Evolutionary conservation across 1,140 invertebrate genomes (phyloP), one percentile per base, ranked within the genome.

Genomic region (Calliopsis andreniformis): DNA sequence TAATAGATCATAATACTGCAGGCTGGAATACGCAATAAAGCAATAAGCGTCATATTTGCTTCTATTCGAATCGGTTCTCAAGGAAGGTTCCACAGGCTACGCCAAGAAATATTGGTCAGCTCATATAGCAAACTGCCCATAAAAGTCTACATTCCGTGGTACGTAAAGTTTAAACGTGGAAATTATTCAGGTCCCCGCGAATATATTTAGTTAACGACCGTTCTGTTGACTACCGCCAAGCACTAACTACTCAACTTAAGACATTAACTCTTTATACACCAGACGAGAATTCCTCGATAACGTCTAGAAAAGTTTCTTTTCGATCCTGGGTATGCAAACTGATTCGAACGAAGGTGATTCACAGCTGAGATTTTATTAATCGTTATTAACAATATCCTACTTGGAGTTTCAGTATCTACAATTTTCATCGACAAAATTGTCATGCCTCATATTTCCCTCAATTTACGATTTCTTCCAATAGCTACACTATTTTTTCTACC

Each of bases 191-290:
- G 28, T 55, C 61, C 7, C n/a, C 1, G 49, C 49, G 70, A 66
- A 64, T 73, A 73, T 73, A 73, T 73, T 73, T 73, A 53, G 35
- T 23, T 66, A 73, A 73, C 70, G 70, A 66, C 49, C 49, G 35
- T 32, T 66, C 47, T 39, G 61, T 73, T 73, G 39, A 66, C 61
- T 73, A 66, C 39, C 47, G 12, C 35, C 1, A 43, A 61, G 70
- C 16, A 66, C 49, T 55, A 66, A 73, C 61, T 66, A 73, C 49
- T 73, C 42, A 73, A 73, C 61, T 73, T 66, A 16, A 25, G 49
- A 66, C 70, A 55, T 73, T 73, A 73, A 73, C 61, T 73, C 70
- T 64, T 73, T 73, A 66, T 55, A 35, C 23, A 35, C 7, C 23
- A 3, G 32, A 55, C 30, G 43, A 12, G 32, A 59, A n/a, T 69